Percentiles rank a stretch among this genome's conserved stretches.
Evolutionary conservation across 92 coral and sea anemone genomes (phyloP).

Genomic region (Porites rus): DNA sequence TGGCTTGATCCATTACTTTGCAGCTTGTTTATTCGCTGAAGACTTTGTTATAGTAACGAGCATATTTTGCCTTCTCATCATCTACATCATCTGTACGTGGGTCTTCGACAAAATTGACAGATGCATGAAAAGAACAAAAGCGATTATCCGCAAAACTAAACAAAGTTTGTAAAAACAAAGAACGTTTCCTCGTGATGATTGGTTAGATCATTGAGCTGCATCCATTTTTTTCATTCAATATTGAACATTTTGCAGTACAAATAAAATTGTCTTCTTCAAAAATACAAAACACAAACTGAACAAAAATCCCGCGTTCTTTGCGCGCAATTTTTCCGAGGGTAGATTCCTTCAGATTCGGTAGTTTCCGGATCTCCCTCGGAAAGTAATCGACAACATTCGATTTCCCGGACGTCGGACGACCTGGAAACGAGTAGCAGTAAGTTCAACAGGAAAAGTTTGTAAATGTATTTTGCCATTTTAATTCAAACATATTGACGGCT

Average conservation of each 20-base stretch:
- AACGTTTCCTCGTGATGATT: neutral
- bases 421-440: neutral
- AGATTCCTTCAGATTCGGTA: neutral
- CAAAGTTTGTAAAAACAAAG: neutral
- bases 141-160: slow-evolving; percentile 23
- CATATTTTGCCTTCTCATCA: neutral
- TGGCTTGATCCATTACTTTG: too few species aligned
- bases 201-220: neutral
- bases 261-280: neutral
- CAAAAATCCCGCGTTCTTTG: slow-evolving; percentile 36
- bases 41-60: neutral
- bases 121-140: slow-evolving; percentile 2
- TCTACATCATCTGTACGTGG: neutral
- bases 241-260: neutral
- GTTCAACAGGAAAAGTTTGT: neutral
- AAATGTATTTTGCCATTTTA: too few species aligned
- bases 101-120: neutral
- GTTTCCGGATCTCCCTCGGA: neutral
- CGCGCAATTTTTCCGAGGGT: neutral
- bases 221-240: neutral
- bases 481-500: neutral
- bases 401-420: too few species aligned
- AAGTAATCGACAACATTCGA: too few species aligned
- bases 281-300: neutral
- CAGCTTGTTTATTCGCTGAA: neutral